Evolutionary conservation across 2,888 invertebrate genomes (phyloP).

Genomic region (Diadegma fenestrale): DNA sequence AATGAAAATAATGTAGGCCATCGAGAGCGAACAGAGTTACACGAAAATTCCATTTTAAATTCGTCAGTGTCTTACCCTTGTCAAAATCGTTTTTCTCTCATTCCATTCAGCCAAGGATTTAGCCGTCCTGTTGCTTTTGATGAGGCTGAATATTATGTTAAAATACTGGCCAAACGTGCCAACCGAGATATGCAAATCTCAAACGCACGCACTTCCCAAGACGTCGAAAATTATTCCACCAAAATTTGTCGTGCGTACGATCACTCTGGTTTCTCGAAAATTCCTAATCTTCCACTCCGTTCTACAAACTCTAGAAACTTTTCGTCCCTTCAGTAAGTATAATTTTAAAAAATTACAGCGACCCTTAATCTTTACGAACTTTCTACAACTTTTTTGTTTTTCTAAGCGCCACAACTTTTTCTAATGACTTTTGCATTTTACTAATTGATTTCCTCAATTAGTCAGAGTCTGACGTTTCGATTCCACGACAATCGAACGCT

Average conservation of each 20-base stretch:
- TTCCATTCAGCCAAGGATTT: slow-evolving; percentile 73
- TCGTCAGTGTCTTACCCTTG: neutral
- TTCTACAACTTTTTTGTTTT: too few relatives aligned
- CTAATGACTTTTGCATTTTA: too few relatives aligned
- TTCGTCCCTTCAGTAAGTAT: neutral
- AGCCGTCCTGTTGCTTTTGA: slow-evolving; percentile 85
- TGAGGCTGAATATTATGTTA: slow-evolving; percentile 86
- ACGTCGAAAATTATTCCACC: slow-evolving; percentile 12
- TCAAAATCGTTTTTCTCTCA: neutral
- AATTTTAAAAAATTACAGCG: neutral
- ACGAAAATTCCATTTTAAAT: neutral
- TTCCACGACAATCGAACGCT: too few relatives aligned
- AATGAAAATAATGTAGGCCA: neutral
- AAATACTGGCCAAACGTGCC: slow-evolving; percentile 83
- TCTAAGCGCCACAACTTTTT: too few relatives aligned
- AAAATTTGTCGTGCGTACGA: slow-evolving; percentile 60
- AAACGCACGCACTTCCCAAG: neutral
- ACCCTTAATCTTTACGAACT: too few relatives aligned
- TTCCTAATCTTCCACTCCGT: slow-evolving; percentile 11
- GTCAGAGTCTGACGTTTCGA: too few relatives aligned
- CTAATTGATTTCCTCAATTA: too few relatives aligned
- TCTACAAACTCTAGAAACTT: neutral
- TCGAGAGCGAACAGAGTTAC: neutral
- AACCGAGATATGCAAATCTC: slow-evolving; percentile 25
- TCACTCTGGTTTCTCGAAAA: slow-evolving; percentile 42